These are phyloP conservation scores for Xylocopa sonorina DNA, from an alignment of 1,140 invertebrate genomes.

Conservation along the genomic window DNA sequence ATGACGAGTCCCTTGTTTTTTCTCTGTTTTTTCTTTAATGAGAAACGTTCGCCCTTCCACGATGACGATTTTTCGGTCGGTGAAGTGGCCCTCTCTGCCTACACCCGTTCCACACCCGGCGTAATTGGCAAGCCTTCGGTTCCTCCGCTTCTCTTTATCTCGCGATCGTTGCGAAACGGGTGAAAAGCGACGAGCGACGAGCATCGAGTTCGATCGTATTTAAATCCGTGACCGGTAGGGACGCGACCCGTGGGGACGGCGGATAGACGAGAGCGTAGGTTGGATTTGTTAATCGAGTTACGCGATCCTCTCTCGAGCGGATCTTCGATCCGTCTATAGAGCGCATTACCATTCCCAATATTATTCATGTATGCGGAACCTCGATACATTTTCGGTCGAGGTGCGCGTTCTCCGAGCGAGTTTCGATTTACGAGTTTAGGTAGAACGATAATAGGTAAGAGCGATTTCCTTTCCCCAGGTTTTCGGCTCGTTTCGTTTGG, in stretches of 20 bases:
- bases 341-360: conserved; percentile 80
- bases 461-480: too few relatives aligned
- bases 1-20: conserved; percentile 81
- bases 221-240: conserved; percentile 42
- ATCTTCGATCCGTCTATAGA: conserved; percentile 80
- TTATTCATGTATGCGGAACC: conserved; percentile 81
- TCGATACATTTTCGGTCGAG: conserved; percentile 69
- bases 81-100: background rate
- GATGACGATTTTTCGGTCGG: conserved; percentile 34
- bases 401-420: too few relatives aligned
- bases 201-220: conserved; percentile 34
- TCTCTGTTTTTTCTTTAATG: too few relatives aligned
- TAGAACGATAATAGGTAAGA: too few relatives aligned
- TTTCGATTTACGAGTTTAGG: too few relatives aligned
- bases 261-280: conserved; percentile 60
- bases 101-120: background rate
- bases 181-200: background rate
- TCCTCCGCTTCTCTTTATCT: background rate
- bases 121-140: background rate
- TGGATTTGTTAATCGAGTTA: conserved; percentile 80
- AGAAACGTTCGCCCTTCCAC: conserved; percentile 67
- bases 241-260: too few relatives aligned
- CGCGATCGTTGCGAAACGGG: too few relatives aligned
- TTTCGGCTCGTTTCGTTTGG: too few relatives aligned
- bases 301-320: conserved; percentile 74